Percentiles rank a stretch among this genome's conserved stretches.
Evolutionary conservation across 2,797 vertebrate genomes (phyloP).

Genomic region (Mormyrus proboscirostris): DNA sequence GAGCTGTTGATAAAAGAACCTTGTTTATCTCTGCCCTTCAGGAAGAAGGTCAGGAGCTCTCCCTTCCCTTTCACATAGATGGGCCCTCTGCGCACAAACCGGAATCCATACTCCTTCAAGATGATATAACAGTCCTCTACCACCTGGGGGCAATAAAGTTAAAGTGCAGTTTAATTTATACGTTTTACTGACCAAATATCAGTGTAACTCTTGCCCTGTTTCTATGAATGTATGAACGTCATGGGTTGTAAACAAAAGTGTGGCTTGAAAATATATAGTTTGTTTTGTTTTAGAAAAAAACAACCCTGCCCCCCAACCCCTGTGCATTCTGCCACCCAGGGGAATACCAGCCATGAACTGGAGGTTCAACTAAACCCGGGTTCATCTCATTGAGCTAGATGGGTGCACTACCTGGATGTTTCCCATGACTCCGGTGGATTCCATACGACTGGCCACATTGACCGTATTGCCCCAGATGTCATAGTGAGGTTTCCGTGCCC

Average conservation of each 20-base stretch:
- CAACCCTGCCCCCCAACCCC: not conserved
- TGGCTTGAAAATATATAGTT: not conserved
- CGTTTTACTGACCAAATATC: not conserved
- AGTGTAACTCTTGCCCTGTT: not conserved
- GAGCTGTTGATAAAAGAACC: conserved; percentile 56
- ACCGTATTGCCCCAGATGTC: conserved; percentile 97
- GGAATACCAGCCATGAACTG: not conserved
- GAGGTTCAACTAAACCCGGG: not conserved
- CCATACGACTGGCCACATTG: conserved; percentile 95
- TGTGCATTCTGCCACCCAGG: not conserved
- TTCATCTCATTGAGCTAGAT: conserved; percentile 14
- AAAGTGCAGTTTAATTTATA: not conserved
- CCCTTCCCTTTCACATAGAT: conserved; percentile 94
- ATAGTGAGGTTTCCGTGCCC: conserved; percentile 89
- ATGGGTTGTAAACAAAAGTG: not conserved
- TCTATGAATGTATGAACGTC: not conserved
- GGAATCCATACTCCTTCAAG: conserved; percentile 83
- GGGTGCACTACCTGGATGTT: conserved; percentile 82
- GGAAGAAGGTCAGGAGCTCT: conserved; percentile 87
- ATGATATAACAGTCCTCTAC: conserved; percentile 85
- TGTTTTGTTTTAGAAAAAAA: not conserved
- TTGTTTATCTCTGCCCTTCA: conserved; percentile 83
- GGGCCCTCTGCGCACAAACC: conserved; percentile 81
- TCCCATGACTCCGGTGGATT: conserved; percentile 92
- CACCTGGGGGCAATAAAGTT: conserved; percentile 61